A percentile compares a stretch with the other conserved stretches of the same genome.
These are phyloP conservation scores for Falco concolor DNA, from an alignment of 2,797 vertebrate species.

Conservation along the genomic window DNA sequence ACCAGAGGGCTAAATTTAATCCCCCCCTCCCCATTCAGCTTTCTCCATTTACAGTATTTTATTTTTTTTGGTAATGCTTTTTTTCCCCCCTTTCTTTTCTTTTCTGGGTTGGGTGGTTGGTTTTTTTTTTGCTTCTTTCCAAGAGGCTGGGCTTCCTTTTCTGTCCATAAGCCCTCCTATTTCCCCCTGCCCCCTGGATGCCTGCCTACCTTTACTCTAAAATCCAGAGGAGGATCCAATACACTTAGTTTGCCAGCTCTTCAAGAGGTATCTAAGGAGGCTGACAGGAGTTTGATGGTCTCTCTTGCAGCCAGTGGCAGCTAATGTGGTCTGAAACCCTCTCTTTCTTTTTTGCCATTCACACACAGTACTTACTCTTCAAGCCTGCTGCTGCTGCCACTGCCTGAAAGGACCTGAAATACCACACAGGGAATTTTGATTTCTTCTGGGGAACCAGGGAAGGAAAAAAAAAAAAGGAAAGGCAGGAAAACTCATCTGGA, in stretches of 20 bases:
- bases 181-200: slow-evolving; percentile 73
- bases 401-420: slow-evolving; percentile 72
- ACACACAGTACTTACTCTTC: slow-evolving; percentile 66
- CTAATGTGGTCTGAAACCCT: slow-evolving; percentile 70
- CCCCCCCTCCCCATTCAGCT: slow-evolving; percentile 27
- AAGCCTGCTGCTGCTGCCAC: slow-evolving; percentile 72
- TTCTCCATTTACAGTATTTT: slow-evolving; percentile 43
- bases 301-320: slow-evolving; percentile 68
- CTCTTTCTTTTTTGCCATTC: slow-evolving; percentile 67
- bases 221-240: slow-evolving; percentile 74
- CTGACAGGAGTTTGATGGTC: slow-evolving; percentile 73
- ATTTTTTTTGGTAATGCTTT: background rate
- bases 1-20: slow-evolving; percentile 56
- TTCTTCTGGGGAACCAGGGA: slow-evolving; percentile 44
- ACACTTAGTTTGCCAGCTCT: slow-evolving; percentile 71
- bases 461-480: background rate
- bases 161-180: slow-evolving; percentile 53
- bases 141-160: slow-evolving; percentile 67
- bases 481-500: slow-evolving; percentile 63
- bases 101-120: background rate
- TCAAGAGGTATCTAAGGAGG: slow-evolving; percentile 75
- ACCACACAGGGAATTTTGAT: slow-evolving; percentile 67
- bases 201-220: slow-evolving; percentile 78
- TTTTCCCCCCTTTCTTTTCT: background rate
- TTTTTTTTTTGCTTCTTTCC: slow-evolving; percentile 7